A percentile compares a stretch with the other conserved stretches of the same genome.
Evolutionary conservation across 2,888 invertebrate genomes (phyloP).

Genomic region (Brenthis ino): DNA sequence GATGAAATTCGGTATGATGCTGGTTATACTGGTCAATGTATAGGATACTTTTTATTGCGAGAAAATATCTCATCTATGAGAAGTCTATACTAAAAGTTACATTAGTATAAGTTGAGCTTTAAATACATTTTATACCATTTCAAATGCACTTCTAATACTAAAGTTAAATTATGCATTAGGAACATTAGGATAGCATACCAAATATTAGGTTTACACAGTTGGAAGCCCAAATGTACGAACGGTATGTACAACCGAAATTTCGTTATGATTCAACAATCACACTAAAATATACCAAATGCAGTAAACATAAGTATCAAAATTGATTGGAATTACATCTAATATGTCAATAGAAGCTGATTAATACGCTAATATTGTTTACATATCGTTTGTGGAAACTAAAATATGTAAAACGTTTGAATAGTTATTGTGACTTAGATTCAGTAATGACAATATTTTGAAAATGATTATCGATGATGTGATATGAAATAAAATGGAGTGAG

Average conservation of each 20-base stretch:
- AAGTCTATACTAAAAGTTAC: too few species aligned
- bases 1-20: too few species aligned
- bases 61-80: too few species aligned
- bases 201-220: conserved; percentile 29
- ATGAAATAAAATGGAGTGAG: background rate
- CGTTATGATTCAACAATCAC: conserved; percentile 32
- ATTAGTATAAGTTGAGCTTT: conserved; percentile 6
- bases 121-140: conserved; percentile 13
- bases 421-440: conserved; percentile 13
- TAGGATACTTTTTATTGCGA: too few species aligned
- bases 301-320: conserved; percentile 33
- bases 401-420: conserved; percentile 30
- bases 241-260: conserved; percentile 29
- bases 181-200: conserved; percentile 27
- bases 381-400: conserved; percentile 36
- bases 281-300: conserved; percentile 31
- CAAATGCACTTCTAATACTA: conserved; percentile 19
- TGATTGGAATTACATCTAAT: conserved; percentile 27
- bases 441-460: background rate
- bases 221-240: conserved; percentile 24
- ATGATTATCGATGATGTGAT: conserved; percentile 1
- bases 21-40: too few species aligned
- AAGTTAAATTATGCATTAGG: conserved; percentile 26
- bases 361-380: conserved; percentile 40
- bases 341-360: conserved; percentile 38